Conservation (phyloP, 2,888 invertebrate species). For the Capitulum mitella region DNA sequence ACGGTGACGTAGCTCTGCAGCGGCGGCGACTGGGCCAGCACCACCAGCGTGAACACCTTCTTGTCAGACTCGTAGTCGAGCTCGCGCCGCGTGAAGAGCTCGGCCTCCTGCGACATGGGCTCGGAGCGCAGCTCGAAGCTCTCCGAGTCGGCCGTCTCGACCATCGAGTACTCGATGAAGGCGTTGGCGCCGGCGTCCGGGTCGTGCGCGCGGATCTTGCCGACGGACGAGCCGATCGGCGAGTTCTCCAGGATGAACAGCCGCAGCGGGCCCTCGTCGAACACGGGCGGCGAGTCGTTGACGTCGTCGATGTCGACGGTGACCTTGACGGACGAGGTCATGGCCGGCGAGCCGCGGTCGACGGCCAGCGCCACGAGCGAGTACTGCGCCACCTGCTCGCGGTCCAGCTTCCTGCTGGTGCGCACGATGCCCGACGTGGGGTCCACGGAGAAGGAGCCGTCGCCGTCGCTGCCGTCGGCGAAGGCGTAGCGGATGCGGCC, state of each 20-base stretch:
- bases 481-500: conserved; percentile 75
- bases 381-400: conserved; percentile 80
- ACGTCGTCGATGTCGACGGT: conserved; percentile 75
- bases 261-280: conserved; percentile 70
- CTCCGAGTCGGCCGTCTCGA: conserved; percentile 71
- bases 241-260: conserved; percentile 91
- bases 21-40: conserved; percentile 85
- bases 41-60: conserved; percentile 78
- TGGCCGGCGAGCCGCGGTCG: conserved; percentile 75
- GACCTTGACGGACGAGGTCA: conserved; percentile 47
- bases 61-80: conserved; percentile 92
- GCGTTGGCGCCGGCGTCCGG: conserved; percentile 89
- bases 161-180: conserved; percentile 86
- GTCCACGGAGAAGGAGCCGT: conserved; percentile 87
- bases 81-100: conserved; percentile 79
- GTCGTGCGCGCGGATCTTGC: conserved; percentile 80
- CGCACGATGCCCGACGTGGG: conserved; percentile 84
- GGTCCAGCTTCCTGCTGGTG: conserved; percentile 79
- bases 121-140: conserved; percentile 73
- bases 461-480: conserved; percentile 60
- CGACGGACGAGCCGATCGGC: conserved; percentile 90
- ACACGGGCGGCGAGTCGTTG: conserved; percentile 83
- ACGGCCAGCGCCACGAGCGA: conserved; percentile 78
- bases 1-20: conserved; percentile 80
- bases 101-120: conserved; percentile 56